Evolutionary conservation across 2,113 vertebrate genomes (phyloP).

Genomic region (Osmerus mordax): DNA sequence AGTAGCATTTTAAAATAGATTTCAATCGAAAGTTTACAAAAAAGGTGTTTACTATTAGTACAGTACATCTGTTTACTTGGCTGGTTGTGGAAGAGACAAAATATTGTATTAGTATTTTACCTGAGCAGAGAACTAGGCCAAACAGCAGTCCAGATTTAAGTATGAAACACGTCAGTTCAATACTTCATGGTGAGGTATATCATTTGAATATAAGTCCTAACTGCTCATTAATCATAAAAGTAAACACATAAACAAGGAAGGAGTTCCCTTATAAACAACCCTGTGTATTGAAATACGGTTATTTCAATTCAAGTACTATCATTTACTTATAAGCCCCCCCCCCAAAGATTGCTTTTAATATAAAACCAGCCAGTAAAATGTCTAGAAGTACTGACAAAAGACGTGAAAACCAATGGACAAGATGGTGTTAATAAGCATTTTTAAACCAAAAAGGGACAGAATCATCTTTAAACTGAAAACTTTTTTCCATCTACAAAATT

Average conservation of each 20-base stretch:
- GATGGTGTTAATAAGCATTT: conserved; percentile 39
- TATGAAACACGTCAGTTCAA: conserved; percentile 48
- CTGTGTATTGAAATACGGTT: neutral
- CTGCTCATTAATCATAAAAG: conserved; percentile 50
- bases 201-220: conserved; percentile 22
- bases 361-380: neutral
- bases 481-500: conserved; percentile 14
- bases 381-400: neutral
- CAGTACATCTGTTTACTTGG: conserved; percentile 18
- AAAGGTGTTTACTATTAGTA: conserved; percentile 52
- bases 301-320: neutral
- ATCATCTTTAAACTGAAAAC: conserved; percentile 37
- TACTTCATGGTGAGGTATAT: conserved; percentile 51
- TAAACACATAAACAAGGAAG: conserved; percentile 47
- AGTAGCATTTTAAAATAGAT: conserved; percentile 70
- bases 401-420: neutral
- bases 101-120: conserved; percentile 39
- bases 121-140: conserved; percentile 62
- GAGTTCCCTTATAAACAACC: conserved; percentile 28
- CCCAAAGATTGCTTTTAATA: conserved; percentile 5
- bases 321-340: neutral
- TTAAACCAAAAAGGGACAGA: conserved; percentile 46
- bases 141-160: conserved; percentile 49
- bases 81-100: conserved; percentile 43
- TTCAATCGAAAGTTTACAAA: conserved; percentile 61